phyloP scores from a whole-genome alignment of 2,888 invertebrate genomes.

The Hydrotaea diabolus region DNA sequence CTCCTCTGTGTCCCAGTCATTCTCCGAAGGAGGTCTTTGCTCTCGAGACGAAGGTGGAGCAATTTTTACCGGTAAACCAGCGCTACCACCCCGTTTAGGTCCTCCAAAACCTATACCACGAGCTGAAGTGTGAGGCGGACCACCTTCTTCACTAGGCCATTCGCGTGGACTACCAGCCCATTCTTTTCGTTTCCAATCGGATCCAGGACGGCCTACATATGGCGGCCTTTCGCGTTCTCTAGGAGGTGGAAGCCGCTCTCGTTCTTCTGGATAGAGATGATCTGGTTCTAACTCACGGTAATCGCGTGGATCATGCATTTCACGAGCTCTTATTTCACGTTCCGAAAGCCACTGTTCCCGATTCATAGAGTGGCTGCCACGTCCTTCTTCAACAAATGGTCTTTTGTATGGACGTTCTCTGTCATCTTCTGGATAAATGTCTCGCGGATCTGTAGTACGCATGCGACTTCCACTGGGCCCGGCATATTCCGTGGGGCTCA shows the following conservation, averaged over 20 bases:
- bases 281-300: slow-evolving; percentile 73
- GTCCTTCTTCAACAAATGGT: slow-evolving; percentile 75
- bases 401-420: slow-evolving; percentile 77
- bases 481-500: slow-evolving; percentile 76
- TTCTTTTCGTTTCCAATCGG: slow-evolving; percentile 75
- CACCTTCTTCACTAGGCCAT: slow-evolving; percentile 72
- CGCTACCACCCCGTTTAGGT: slow-evolving; percentile 73
- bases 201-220: slow-evolving; percentile 69
- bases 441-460: slow-evolving; percentile 76
- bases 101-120: slow-evolving; percentile 75
- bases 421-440: slow-evolving; percentile 78
- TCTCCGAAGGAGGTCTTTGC: slow-evolving; percentile 76
- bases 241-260: slow-evolving; percentile 71
- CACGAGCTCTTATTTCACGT: slow-evolving; percentile 69
- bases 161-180: slow-evolving; percentile 72
- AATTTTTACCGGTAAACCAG: slow-evolving; percentile 54
- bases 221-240: slow-evolving; percentile 71
- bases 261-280: slow-evolving; percentile 73
- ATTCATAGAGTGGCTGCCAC: slow-evolving; percentile 67
- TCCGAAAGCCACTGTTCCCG: slow-evolving; percentile 70
- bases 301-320: slow-evolving; percentile 68
- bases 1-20: slow-evolving; percentile 79
- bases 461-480: slow-evolving; percentile 68
- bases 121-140: slow-evolving; percentile 35
- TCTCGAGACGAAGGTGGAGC: slow-evolving; percentile 63